Conservation (phyloP, 2,797 vertebrate species). For the Octomys mimax region DNA sequence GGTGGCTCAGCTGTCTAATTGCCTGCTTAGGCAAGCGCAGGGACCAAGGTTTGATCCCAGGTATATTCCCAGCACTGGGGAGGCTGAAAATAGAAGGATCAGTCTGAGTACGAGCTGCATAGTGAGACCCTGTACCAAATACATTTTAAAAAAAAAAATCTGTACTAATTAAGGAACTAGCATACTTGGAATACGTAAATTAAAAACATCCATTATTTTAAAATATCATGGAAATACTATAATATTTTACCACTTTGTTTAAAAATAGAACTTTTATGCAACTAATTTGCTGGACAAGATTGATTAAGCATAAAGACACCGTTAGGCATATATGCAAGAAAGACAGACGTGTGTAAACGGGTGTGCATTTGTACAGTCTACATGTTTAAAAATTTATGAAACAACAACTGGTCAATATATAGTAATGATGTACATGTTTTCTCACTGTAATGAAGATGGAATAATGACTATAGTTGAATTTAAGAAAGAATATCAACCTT, state of each 20-base stretch:
- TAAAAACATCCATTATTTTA: conserved; percentile 53
- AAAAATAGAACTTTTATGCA: conserved; percentile 76
- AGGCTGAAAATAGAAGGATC: too few species aligned
- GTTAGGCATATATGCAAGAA: conserved; percentile 49
- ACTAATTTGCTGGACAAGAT: conserved; percentile 65
- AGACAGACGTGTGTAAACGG: background rate
- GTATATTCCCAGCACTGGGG: too few species aligned
- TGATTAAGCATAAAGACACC: conserved; percentile 55
- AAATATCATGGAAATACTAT: conserved; percentile 70
- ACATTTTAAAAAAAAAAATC: too few species aligned
- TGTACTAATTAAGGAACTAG: conserved; percentile 22
- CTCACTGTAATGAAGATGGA: background rate
- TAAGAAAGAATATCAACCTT: conserved; percentile 54
- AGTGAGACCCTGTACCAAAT: too few species aligned
- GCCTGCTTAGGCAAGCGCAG: too few species aligned
- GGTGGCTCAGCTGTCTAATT: too few species aligned
- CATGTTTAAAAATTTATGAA: conserved; percentile 65
- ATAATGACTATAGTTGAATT: background rate
- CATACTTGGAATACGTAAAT: conserved; percentile 20
- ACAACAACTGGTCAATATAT: background rate
- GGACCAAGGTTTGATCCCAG: too few species aligned
- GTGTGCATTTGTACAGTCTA: conserved; percentile 10
- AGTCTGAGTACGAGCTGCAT: too few species aligned
- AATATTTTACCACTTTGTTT: conserved; percentile 67
- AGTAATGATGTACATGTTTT: conserved; percentile 39